Evolutionary conservation across 1,140 invertebrate species (phyloP).

Genomic region (Cecropterus lyciades): DNA sequence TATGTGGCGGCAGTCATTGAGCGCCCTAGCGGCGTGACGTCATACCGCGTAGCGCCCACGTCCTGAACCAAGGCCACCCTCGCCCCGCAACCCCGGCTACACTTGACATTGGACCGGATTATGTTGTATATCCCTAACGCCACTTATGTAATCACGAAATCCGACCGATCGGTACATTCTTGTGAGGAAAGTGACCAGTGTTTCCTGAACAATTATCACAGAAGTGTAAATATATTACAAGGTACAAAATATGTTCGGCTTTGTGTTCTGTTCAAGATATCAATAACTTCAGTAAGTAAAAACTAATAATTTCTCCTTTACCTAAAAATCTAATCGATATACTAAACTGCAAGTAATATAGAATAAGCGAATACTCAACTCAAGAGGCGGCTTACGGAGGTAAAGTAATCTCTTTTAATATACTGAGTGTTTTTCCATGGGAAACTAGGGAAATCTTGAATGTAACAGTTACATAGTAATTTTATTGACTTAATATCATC

Average conservation of each 20-base stretch:
- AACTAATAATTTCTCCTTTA: too few species aligned
- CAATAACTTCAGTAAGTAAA: too few species aligned
- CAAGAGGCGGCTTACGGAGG: too few species aligned
- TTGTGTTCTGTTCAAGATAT: not conserved
- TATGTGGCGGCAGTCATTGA: slow-evolving; percentile 1
- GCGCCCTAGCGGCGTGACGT: slow-evolving; percentile 35
- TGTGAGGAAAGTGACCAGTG: not conserved
- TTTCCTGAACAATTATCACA: not conserved
- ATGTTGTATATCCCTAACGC: slow-evolving; percentile 18
- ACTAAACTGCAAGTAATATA: too few species aligned
- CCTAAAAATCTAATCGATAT: too few species aligned
- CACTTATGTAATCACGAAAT: slow-evolving; percentile 12
- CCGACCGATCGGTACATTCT: not conserved
- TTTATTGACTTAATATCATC: too few species aligned
- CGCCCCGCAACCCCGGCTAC: slow-evolving; percentile 47
- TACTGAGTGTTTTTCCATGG: too few species aligned
- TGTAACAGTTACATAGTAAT: too few species aligned
- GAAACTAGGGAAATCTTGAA: too few species aligned
- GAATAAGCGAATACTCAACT: too few species aligned
- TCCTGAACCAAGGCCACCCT: slow-evolving; percentile 59
- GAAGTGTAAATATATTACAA: not conserved
- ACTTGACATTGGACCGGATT: slow-evolving; percentile 56
- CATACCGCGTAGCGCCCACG: slow-evolving; percentile 43
- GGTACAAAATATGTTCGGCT: not conserved
- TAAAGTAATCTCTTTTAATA: too few species aligned